Base-by-base conservation (phyloP, 2,797 vertebrate species). In the Podargus strigoides region DNA sequence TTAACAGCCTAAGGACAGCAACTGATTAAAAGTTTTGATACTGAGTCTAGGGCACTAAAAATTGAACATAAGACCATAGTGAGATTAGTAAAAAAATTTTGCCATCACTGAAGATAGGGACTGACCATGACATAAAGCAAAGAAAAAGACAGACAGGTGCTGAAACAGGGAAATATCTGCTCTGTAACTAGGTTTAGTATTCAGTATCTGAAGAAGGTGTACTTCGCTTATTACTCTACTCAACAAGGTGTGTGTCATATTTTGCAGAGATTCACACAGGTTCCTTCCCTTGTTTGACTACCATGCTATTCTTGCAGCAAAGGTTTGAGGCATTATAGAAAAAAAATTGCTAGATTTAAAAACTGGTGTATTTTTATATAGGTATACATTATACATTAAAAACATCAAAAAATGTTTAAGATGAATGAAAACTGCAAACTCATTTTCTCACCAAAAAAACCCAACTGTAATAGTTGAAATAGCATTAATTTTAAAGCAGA, bases 241-340 rank as follows among this genome's bases (percentile, higher is more conserved):
- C 55, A 67, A 17, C 8, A 77, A 34, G 12, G 4, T 27, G 3
- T 3, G 3, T 5, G 8, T 19, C 27, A 2, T 9, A 22, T 2
- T 1, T 14, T 44, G 34, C 30, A 60, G 49, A 68, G 18, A 17
- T 10, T 63, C 47, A 63, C 39, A 46, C 0, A 17, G 12, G 6
- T 16, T 63, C 37, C 17, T 47, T 36, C 46, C 27, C 10, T 39
- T 8, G 9, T 22, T 30, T 80, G 27, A 39, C 30, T 37, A 34
- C 34, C 42, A 21, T 32, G 21, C 18, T 46, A 7, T 32, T 66
- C 59, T 63, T 74, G 39, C 47, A 42, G 10, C 12, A 80, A 36
- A 66, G 11, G 3, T 4, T 80, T n/a, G 20, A 15, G 14, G 32
- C 41, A 76, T 28, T 47, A 41, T 0, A 44, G 34, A 36, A 81